A percentile compares a stretch with the other conserved stretches of the same genome.
Conservation (phyloP, 2,888 invertebrate genomes). For the Chaitophorus viminalis region DNA sequence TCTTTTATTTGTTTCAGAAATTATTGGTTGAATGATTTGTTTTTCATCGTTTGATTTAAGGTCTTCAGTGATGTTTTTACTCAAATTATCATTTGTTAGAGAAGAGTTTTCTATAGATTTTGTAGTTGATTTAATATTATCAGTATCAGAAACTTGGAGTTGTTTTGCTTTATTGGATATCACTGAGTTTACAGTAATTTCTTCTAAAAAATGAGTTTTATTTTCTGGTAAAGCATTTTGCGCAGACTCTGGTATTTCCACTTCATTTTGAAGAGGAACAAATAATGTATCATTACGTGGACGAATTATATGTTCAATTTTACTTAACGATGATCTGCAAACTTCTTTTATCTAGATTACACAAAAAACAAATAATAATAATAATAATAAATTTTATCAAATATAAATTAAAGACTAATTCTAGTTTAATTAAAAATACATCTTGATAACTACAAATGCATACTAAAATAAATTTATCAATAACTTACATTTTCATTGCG, state of each 20-base stretch:
- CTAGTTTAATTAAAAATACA: not conserved
- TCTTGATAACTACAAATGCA: not conserved
- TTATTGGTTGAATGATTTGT: not conserved
- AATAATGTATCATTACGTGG: conserved; percentile 61
- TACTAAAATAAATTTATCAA: not conserved
- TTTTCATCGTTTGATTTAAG: not conserved
- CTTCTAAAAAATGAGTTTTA: conserved; percentile 45
- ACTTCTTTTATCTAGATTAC: conserved; percentile 61
- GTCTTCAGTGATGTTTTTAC: not conserved
- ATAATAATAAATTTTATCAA: not conserved
- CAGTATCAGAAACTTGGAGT: not conserved
- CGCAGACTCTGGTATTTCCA: conserved; percentile 26
- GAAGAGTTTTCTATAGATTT: not conserved
- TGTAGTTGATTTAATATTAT: not conserved
- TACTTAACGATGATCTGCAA: conserved; percentile 60
- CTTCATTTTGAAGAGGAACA: conserved; percentile 54
- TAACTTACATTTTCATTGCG: conserved; percentile 50
- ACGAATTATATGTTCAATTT: conserved; percentile 62
- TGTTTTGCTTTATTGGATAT: not conserved
- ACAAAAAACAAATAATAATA: not conserved
- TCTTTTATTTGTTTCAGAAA: not conserved
- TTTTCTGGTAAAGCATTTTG: conserved; percentile 43
- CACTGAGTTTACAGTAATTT: not conserved
- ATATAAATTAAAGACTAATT: not conserved
- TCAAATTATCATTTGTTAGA: not conserved